Percentiles rank a stretch among this genome's conserved stretches.
Conservation (phyloP, 2,113 vertebrate genomes). For the Pipra filicauda region DNA sequence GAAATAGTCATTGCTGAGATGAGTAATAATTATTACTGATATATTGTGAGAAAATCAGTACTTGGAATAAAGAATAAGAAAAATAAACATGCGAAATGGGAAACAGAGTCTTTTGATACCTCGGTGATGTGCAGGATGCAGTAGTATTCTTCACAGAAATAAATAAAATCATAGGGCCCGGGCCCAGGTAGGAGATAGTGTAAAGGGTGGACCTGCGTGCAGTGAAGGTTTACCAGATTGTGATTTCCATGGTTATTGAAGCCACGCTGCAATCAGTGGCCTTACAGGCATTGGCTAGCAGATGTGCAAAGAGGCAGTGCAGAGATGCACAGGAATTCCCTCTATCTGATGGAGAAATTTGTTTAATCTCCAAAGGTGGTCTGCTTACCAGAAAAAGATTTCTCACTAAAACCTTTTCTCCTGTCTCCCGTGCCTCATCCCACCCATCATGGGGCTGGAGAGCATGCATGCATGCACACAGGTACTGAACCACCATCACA, state of each 20-base stretch:
- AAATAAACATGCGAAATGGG: neutral
- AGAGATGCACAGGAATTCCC: accelerated
- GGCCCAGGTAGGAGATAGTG: accelerated
- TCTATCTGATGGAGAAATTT: neutral
- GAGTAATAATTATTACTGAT: conserved; percentile 3
- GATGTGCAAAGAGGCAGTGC: neutral
- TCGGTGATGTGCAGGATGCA: neutral
- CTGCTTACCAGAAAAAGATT: neutral
- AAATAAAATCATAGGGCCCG: neutral
- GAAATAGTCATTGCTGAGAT: neutral
- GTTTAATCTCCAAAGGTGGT: neutral
- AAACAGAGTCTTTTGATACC: neutral
- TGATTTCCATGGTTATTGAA: neutral
- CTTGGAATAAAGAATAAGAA: neutral
- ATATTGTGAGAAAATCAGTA: neutral
- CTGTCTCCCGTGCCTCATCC: accelerated
- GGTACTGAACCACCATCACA: neutral
- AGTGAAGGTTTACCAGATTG: neutral
- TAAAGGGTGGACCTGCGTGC: neutral
- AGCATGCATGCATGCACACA: accelerated
- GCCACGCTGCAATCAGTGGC: no score
- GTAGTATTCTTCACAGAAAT: neutral
- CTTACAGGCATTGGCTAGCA: accelerated
- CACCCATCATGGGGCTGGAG: neutral
- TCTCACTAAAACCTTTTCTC: neutral